phyloP scores from a whole-genome alignment of 2,888 invertebrate genomes.

The Euclidia mi region DNA sequence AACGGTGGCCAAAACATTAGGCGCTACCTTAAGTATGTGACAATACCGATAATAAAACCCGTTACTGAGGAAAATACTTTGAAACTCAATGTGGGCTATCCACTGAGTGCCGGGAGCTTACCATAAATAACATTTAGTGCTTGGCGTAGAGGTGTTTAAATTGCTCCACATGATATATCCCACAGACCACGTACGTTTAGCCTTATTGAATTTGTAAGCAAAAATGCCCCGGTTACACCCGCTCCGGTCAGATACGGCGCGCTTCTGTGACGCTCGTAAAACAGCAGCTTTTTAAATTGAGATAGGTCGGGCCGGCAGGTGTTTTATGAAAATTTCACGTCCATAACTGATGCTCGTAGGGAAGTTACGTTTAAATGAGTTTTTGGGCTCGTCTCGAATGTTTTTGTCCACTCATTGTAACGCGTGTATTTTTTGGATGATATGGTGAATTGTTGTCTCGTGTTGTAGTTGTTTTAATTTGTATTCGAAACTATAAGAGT shows the following conservation, averaged over 20 bases:
- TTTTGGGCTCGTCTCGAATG: slow-evolving; percentile 1
- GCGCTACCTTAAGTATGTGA: slow-evolving; percentile 50
- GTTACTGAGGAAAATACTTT: slow-evolving; percentile 77
- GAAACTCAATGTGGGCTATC: slow-evolving; percentile 82
- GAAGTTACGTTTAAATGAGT: slow-evolving; percentile 17
- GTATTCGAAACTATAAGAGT: too few relatives aligned
- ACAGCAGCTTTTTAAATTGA: slow-evolving; percentile 68
- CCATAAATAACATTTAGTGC: slow-evolving; percentile 89
- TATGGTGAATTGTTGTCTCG: too few relatives aligned
- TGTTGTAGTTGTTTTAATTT: too few relatives aligned
- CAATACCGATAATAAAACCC: slow-evolving; percentile 62
- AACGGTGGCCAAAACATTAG: slow-evolving; percentile 36
- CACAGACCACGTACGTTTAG: slow-evolving; percentile 78
- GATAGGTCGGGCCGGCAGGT: slow-evolving; percentile 65
- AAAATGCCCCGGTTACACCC: slow-evolving; percentile 64
- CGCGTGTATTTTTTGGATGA: not conserved
- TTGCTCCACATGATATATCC: slow-evolving; percentile 88
- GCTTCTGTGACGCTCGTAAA: slow-evolving; percentile 64
- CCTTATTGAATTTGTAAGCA: slow-evolving; percentile 86
- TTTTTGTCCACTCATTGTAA: not conserved
- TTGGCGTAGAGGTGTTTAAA: slow-evolving; percentile 85
- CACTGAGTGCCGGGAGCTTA: slow-evolving; percentile 83
- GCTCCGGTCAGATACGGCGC: slow-evolving; percentile 14
- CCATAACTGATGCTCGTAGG: slow-evolving; percentile 55
- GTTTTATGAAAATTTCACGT: slow-evolving; percentile 67